Percentiles rank a stretch among this genome's conserved stretches.
Conservation (phyloP, 2,797 vertebrate species). For the Silurus lanzhouensis region DNA sequence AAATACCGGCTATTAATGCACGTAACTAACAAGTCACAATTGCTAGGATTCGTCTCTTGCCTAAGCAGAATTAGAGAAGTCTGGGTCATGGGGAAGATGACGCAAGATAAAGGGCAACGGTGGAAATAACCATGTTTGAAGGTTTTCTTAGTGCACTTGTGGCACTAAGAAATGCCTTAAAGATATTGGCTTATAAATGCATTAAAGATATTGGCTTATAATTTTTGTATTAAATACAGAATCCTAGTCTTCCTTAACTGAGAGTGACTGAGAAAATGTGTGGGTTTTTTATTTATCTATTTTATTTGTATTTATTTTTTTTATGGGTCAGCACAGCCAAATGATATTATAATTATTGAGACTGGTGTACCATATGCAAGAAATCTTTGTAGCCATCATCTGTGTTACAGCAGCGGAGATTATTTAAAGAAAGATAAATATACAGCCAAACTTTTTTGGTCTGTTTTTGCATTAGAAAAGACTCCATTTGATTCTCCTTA, state of each 20-base stretch:
- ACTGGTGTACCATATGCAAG: not conserved
- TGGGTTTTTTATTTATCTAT: too few species aligned
- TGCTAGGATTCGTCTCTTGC: not conserved
- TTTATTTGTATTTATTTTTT: not conserved
- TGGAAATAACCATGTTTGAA: not conserved
- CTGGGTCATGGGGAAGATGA: constrained; percentile 2
- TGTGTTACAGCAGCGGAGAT: not conserved
- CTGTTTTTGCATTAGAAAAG: not conserved
- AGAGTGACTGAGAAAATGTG: not conserved
- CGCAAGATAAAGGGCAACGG: not conserved
- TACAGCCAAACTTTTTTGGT: not conserved
- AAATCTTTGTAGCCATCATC: not conserved
- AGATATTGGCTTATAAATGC: too few species aligned
- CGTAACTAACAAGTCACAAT: not conserved
- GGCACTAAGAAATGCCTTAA: not conserved
- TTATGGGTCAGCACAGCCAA: not conserved
- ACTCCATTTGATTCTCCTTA: constrained; percentile 15
- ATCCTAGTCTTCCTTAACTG: not conserved
- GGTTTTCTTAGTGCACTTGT: not conserved
- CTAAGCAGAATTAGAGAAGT: constrained; percentile 7
- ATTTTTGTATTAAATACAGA: too few species aligned
- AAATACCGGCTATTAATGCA: not conserved
- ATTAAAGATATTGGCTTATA: not conserved
- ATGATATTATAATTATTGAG: not conserved
- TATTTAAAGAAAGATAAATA: not conserved